Percentiles rank a stretch among this genome's conserved stretches.
These are phyloP conservation scores for Odontothrips loti DNA, from an alignment of 2,888 invertebrate genomes.

Conservation along the genomic window DNA sequence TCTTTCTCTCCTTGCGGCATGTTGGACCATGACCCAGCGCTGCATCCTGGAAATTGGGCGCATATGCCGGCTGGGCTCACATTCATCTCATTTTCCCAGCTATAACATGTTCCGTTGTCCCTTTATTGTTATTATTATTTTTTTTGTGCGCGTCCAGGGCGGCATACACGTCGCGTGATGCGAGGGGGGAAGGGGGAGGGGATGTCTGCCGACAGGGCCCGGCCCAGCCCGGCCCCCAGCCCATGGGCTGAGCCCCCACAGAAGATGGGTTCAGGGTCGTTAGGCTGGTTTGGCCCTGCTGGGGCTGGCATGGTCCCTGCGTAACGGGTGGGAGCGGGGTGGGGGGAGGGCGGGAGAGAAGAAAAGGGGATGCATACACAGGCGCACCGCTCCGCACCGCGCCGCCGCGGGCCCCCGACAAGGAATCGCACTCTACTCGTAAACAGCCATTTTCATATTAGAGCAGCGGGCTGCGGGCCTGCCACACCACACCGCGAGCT, in stretches of 20 bases:
- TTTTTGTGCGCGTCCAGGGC: too few relatives aligned
- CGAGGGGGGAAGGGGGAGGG: too few relatives aligned
- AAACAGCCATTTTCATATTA: slow-evolving; percentile 27
- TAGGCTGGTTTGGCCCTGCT: not conserved
- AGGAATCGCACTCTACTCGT: slow-evolving; percentile 26
- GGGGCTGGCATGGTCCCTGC: not conserved
- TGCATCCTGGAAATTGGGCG: too few relatives aligned
- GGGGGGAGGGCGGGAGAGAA: not conserved
- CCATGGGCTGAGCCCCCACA: not conserved
- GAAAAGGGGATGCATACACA: not conserved
- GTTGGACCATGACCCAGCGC: too few relatives aligned
- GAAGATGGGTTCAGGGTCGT: slow-evolving; percentile 18
- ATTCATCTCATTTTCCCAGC: too few relatives aligned
- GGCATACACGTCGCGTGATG: too few relatives aligned
- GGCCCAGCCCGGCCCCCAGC: not conserved
- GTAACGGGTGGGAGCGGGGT: not conserved
- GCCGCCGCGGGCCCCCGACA: not conserved
- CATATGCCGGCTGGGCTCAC: too few relatives aligned
- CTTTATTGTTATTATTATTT: too few relatives aligned
- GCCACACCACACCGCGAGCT: not conserved
- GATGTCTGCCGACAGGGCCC: not conserved
- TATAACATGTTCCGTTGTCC: too few relatives aligned
- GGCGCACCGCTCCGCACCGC: not conserved
- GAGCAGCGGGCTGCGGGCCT: not conserved
- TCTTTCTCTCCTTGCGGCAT: too few relatives aligned